Base-by-base conservation (phyloP, 2,888 invertebrate genomes). In the Pyrgus malvae region DNA sequence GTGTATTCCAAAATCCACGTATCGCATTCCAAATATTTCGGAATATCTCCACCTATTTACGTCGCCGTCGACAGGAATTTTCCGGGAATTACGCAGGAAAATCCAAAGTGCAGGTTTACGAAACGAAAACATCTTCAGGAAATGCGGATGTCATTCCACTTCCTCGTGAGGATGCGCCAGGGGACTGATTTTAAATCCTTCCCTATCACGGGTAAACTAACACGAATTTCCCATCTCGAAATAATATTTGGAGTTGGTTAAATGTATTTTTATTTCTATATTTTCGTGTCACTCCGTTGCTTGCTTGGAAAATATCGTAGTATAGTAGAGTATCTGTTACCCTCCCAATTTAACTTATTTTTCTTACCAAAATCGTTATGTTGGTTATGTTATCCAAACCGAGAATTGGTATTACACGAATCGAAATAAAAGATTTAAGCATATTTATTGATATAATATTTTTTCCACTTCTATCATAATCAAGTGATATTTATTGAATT, bases 51-150 rank as follows among this genome's bases (percentile, higher is more conserved):
- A 44, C 29, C 44, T 45, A 37, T 51, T 45, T 37, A 27, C 44
- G 37, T 9, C 44, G 44, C 9, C 27, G 37, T 37, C 38, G 44
- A 51, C 51, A 35, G 51, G 44, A 51, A 51, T 51, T 51, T 51
- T 51, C 44, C 51, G 51, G 51, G 44, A 51, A 51, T 51, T 51
- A 51, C 51, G 51, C 51, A 51, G 17, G 54, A 59, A 62, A 60
- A 56, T 51, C 56, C 49, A 37, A 58, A 62, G 56, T 60, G 54
- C 55, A 53, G 48, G 57, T 55, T 54, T 50, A 57, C 46, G 54
- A 25, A 57, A 54, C 41, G 51, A 64, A 59, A 62, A 61, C 56
- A 59, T 59, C 31, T 60, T 46, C 12, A 54, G 55, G 60, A 60
- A 60, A 60, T 61, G 60, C 54, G 55, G 49, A 44, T 44, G 44